Percentiles rank a stretch among this genome's conserved stretches.
These are phyloP conservation scores for Syngnathoides biaculeatus DNA, from an alignment of 2,113 vertebrate species.

Conservation along the genomic window DNA sequence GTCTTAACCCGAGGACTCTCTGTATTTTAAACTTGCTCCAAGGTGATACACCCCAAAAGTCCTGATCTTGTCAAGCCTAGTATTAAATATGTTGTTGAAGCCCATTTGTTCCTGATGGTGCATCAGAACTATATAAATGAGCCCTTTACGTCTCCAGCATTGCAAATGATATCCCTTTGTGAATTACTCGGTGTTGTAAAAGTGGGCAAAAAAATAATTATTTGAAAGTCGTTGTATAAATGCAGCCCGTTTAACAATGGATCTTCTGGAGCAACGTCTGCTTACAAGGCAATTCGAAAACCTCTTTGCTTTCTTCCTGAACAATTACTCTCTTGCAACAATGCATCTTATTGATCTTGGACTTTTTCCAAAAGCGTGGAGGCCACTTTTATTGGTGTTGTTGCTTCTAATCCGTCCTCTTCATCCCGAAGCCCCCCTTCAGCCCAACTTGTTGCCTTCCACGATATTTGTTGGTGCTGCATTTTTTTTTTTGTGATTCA, in stretches of 20 bases:
- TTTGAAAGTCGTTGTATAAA: neutral
- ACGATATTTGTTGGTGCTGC: conserved; percentile 8
- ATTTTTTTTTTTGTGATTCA: conserved; percentile 18
- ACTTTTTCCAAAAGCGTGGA: conserved; percentile 32
- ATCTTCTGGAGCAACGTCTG: conserved; percentile 9
- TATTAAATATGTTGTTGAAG: neutral
- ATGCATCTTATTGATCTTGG: conserved; percentile 39
- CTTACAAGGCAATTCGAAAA: conserved; percentile 20
- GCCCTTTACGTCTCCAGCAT: neutral
- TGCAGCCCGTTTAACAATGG: neutral
- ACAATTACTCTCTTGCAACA: conserved; percentile 25
- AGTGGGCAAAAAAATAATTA: neutral
- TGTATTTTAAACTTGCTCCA: no score
- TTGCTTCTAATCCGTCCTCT: conserved; percentile 30
- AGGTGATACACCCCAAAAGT: no score
- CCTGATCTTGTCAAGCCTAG: no score
- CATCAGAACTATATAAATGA: neutral
- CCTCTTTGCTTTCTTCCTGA: conserved; percentile 24
- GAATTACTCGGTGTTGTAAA: neutral
- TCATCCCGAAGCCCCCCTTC: conserved; percentile 1
- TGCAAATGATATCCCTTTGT: neutral
- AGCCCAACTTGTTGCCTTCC: conserved; percentile 12
- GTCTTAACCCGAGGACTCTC: no score
- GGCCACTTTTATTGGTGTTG: conserved; percentile 39
- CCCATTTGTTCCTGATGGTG: neutral